Conservation (phyloP, 53 echinoderm and acorn worm genomes). For the Paracentrotus lividus region DNA sequence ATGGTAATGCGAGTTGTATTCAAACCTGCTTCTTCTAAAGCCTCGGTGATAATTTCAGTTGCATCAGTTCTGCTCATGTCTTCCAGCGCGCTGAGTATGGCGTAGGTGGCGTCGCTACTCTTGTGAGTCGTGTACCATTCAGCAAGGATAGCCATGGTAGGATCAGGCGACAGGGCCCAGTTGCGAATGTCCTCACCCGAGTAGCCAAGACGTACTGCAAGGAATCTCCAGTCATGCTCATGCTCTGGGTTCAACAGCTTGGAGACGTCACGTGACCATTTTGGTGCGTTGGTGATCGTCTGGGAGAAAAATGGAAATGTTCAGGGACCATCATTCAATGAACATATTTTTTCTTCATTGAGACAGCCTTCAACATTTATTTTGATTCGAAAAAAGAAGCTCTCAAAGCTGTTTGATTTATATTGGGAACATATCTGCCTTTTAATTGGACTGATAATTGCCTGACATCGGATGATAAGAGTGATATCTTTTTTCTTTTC, state of each 20-base stretch:
- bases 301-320: neutral
- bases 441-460: too few species aligned
- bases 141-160: conserved; percentile 97
- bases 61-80: conserved; percentile 96
- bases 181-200: conserved; percentile 93
- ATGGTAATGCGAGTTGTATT: too few species aligned
- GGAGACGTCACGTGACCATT: conserved; percentile 93
- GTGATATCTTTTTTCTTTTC: too few species aligned
- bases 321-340: too few species aligned
- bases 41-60: conserved; percentile 81
- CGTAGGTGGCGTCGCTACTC: conserved; percentile 97
- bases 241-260: conserved; percentile 93
- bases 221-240: conserved; percentile 93
- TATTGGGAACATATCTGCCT: too few species aligned
- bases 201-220: conserved; percentile 94
- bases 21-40: conserved; percentile 89
- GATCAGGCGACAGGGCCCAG: conserved; percentile 98
- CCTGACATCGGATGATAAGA: too few species aligned
- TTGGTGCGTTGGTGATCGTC: conserved; percentile 96
- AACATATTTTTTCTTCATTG: too few species aligned
- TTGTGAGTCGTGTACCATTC: conserved; percentile 99
- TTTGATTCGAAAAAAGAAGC: too few species aligned
- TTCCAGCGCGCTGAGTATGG: conserved; percentile 89
- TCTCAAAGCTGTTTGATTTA: too few species aligned
- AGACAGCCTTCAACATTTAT: too few species aligned